A percentile compares a stretch with the other conserved stretches of the same genome.
These are phyloP conservation scores for Helicoverpa assulta DNA, from an alignment of 2,888 invertebrate species.

Conservation along the genomic window DNA sequence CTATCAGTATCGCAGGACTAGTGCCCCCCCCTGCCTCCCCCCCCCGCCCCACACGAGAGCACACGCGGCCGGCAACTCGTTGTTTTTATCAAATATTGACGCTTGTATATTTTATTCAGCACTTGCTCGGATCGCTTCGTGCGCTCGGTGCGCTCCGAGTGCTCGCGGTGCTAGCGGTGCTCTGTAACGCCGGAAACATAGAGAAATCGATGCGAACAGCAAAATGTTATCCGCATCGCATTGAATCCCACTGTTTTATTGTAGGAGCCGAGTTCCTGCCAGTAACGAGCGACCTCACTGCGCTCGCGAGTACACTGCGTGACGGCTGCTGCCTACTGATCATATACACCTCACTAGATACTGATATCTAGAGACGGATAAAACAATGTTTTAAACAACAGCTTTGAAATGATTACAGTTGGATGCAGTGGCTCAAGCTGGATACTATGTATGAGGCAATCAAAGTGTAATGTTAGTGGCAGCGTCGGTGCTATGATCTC, in stretches of 20 bases:
- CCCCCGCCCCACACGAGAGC: not conserved
- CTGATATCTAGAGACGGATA: too few relatives aligned
- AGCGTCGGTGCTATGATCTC: not conserved
- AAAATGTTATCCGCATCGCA: conserved; percentile 47
- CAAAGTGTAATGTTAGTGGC: not conserved
- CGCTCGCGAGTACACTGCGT: not conserved
- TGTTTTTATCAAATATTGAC: conserved; percentile 61
- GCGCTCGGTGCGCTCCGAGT: conserved; percentile 17
- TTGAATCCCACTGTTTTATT: conserved; percentile 42
- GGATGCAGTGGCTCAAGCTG: too few relatives aligned
- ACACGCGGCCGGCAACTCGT: conserved; percentile 18
- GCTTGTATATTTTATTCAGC: conserved; percentile 57
- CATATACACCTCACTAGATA: too few relatives aligned
- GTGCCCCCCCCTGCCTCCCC: conserved; percentile 10
- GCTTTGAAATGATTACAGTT: too few relatives aligned
- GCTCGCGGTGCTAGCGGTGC: conserved; percentile 24
- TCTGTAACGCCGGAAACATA: conserved; percentile 43
- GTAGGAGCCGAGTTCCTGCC: conserved; percentile 12
- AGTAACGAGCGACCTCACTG: conserved; percentile 12
- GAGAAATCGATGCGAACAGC: conserved; percentile 54
- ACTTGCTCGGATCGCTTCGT: conserved; percentile 26
- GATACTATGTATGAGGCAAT: not conserved
- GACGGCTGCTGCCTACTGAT: not conserved
- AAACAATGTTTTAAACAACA: too few relatives aligned
- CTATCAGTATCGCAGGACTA: conserved; percentile 41